A percentile compares a stretch with the other conserved stretches of the same genome.
These are phyloP conservation scores for Cantharis rufa DNA, from an alignment of 2,888 invertebrate genomes.

Conservation along the genomic window DNA sequence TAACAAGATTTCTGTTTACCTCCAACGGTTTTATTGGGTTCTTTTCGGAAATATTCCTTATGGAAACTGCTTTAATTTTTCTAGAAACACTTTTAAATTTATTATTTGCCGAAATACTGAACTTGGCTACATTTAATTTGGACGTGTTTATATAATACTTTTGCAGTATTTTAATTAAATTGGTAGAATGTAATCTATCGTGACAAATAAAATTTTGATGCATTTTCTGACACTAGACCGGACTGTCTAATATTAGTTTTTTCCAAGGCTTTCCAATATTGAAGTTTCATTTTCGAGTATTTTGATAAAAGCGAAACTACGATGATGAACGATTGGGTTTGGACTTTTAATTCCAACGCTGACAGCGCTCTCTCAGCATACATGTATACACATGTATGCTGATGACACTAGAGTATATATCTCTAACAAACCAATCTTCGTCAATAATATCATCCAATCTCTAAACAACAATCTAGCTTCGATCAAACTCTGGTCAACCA, in stretches of 20 bases:
- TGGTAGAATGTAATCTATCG: neutral
- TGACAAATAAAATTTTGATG: slow-evolving; percentile 11
- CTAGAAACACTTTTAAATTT: neutral
- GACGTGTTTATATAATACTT: neutral
- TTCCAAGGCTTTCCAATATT: neutral
- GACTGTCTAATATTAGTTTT: neutral
- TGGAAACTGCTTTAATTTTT: neutral
- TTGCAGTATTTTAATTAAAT: neutral
- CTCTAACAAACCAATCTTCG: too few relatives aligned
- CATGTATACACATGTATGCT: too few relatives aligned
- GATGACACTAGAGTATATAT: too few relatives aligned
- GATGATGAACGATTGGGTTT: too few relatives aligned
- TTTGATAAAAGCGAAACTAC: neutral
- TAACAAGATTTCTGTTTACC: neutral
- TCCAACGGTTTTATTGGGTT: neutral
- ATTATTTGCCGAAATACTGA: neutral
- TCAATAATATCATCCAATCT: too few relatives aligned
- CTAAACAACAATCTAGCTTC: too few relatives aligned
- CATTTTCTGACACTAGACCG: slow-evolving; percentile 4
- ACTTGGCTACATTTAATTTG: neutral
- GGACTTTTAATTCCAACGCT: too few relatives aligned
- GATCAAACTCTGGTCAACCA: too few relatives aligned
- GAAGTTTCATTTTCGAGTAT: neutral
- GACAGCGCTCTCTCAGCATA: too few relatives aligned
- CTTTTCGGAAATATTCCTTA: neutral